Evolutionary conservation across 2,113 vertebrate species (phyloP), one percentile per base, ranked within the genome.

Genomic region (Cyrtonyx montezumae): DNA sequence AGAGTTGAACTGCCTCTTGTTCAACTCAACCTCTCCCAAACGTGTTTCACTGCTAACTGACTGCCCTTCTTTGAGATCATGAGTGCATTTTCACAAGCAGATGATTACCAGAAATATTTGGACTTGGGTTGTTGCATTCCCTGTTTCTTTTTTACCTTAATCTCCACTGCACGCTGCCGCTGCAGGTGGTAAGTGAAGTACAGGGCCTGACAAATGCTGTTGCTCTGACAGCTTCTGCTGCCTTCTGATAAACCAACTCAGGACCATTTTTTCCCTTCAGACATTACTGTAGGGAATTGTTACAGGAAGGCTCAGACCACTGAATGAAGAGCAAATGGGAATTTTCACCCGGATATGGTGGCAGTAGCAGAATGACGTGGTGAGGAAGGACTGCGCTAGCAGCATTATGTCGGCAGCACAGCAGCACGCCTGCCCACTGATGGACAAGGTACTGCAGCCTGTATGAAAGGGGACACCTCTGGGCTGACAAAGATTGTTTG

Each of bases 361-460:
- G 61, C 42, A 4, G 1, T 1, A 36, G 42, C 14, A 58, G 48
- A 18, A 65, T 21, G 18, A 11, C 3, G 1, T 0, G 17, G 18
- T 20, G 7, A 45, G 62, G 55, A 69, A 46, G 55, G 25, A 10
- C 12, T 21, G 21, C 15, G 3, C 6, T 13, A 61, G 21, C 56
- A 48, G 40, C 59, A 46, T 56, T 13, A 26, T 28, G n/a, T 30
- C 42, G 36, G 18, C 0, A 1, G 45, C 42, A 51, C 3, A 15
- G 42, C 9, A 13, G 67, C 40, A 42, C 45, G 6, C 6, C 2
- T 42, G 12, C 58, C 56, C 59, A 37, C 18, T 13, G 11, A 43
- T 34, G 28, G n/a, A 17, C 21, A 51, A 56, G 20, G 26, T 4
- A 45, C 5, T n/a, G n/a, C 56, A 62, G 1, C 7, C 17, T n/a